Base-by-base conservation (phyloP, 2,797 vertebrate species). In the Kryptolebias ocellatus region DNA sequence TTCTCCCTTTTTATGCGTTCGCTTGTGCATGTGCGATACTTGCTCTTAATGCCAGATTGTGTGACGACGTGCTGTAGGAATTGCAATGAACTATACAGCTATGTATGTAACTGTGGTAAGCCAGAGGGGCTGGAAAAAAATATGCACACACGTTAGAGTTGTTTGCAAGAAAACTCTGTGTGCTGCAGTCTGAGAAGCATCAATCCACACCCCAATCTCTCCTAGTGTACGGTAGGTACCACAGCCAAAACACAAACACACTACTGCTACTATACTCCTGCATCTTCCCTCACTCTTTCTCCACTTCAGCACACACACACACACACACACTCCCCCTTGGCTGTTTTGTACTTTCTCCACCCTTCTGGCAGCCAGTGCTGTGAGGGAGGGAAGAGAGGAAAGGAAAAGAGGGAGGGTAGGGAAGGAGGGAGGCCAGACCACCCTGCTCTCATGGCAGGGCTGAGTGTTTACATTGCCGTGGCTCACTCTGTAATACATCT, bases 401-500 rank as follows among this genome's bases (percentile, higher is more conserved):
- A 83, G 81, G 88, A 71, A 76, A 71, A 75, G 77, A 73, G 52
- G 27, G 63, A 56, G 78, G 68, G 45, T 83, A 11, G 80, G 80
- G 59, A 87, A 79, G 85, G 90, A 89, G 88, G 90, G 88, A 88
- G 92, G 93, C 92, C 89, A 93, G 96, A 96, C 96, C 97, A 98
- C 96, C 97, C 96, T 95, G 96, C 93, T 96, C 90, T 96, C 92
- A 92, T 97, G 96, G 97, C 96, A 97, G 93, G 92, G 92, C 94
- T 92, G 92, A 92, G 90, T 97, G 96, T 98, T 99, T 98, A 98
- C 97, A 97, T 96, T 97, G 96, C 96, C 95, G 94, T 95, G 94
- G 95, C 95, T 95, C 93, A 95, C 96, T 97, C 95, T 97, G 96
- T 98, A 97, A 98, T 97, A 97, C 96, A 97, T 99, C 96, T 98